These are phyloP conservation scores for Myotis yumanensis DNA, from an alignment of 2,113 vertebrate genomes.

Conservation along the genomic window DNA sequence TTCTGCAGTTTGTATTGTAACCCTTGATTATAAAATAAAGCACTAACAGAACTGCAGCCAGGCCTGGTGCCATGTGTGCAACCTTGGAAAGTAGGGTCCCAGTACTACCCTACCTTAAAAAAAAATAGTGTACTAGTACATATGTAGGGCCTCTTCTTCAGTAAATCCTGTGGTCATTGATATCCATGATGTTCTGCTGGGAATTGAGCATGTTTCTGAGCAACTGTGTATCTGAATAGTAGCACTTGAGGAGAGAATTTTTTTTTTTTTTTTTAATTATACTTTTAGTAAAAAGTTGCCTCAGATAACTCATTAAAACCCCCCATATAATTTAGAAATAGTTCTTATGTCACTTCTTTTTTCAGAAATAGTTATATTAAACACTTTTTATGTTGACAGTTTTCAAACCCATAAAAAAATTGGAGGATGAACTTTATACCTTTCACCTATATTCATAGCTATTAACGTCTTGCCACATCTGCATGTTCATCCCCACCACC, in stretches of 20 bases:
- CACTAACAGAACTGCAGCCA: not conserved
- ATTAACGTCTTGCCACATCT: not conserved
- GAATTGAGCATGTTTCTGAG: constrained; percentile 8
- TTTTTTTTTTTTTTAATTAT: not conserved
- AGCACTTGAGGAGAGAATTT: not conserved
- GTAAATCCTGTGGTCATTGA: not conserved
- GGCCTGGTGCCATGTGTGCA: not conserved
- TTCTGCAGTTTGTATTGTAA: constrained; percentile 25
- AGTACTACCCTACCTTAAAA: not conserved
- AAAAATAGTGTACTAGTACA: not conserved
- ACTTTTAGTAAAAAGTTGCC: constrained; percentile 8
- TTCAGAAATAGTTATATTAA: not conserved
- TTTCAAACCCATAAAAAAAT: constrained; percentile 5
- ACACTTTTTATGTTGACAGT: not conserved
- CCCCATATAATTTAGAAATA: not conserved
- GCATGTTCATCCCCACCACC: not conserved
- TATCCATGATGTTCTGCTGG: not conserved
- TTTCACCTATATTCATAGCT: not conserved
- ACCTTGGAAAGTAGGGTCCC: not conserved
- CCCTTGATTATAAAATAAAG: not conserved
- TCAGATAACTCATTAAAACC: not conserved
- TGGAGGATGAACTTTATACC: not conserved
- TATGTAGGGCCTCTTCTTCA: not conserved
- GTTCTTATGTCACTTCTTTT: constrained; percentile 13
- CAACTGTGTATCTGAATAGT: not conserved